Conservation (phyloP, 2,113 vertebrate species). For the Nycticryphes semicollaris region DNA sequence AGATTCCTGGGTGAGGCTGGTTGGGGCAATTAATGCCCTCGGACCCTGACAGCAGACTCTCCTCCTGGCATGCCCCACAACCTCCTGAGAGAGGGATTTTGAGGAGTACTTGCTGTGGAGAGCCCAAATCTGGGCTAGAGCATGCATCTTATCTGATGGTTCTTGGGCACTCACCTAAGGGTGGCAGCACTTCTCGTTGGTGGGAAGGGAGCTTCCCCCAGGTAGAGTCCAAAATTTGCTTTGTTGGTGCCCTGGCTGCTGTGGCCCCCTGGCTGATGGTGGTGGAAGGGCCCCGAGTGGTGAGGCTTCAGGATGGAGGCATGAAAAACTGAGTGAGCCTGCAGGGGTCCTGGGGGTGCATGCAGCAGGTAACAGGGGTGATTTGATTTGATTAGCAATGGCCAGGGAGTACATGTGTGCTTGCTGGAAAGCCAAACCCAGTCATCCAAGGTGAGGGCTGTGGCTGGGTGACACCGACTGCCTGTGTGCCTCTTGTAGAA, state of each 20-base stretch:
- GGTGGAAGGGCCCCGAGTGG: background rate
- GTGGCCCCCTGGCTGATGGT: background rate
- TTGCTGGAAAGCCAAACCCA: background rate
- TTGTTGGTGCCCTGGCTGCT: background rate
- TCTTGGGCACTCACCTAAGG: accelerated
- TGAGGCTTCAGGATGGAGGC: background rate
- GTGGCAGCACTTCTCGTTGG: background rate
- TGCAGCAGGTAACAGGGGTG: accelerated
- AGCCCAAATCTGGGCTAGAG: background rate
- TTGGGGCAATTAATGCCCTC: background rate
- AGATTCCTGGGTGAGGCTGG: background rate
- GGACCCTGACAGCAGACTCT: background rate
- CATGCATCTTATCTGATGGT: background rate
- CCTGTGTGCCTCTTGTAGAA: background rate
- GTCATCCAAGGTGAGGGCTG: background rate
- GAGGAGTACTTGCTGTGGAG: background rate
- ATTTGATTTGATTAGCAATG: accelerated
- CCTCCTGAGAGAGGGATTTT: accelerated
- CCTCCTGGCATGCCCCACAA: accelerated
- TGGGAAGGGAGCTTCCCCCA: background rate
- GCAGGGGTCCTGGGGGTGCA: background rate
- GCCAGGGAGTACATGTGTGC: accelerated
- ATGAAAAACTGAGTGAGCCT: background rate
- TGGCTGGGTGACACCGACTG: accelerated
- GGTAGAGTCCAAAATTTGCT: background rate